Evolutionary conservation across 2,888 invertebrate species (phyloP).

Genomic region (Coecobrya sp.): DNA sequence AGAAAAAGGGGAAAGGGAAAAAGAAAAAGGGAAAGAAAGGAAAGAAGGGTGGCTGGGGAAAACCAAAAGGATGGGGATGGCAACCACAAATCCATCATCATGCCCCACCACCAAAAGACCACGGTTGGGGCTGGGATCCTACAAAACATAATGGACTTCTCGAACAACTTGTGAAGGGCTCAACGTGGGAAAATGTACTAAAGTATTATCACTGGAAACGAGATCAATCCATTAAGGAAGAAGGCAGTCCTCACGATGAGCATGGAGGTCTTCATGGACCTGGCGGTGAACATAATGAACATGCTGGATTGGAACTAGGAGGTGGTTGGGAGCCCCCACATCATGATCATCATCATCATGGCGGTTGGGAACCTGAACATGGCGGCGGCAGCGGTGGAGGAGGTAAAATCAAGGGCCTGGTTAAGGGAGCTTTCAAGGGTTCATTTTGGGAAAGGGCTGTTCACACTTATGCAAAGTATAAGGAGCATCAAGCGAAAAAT

Average conservation of each 20-base stretch:
- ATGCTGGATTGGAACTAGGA: no score
- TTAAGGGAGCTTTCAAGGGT: conserved; percentile 75
- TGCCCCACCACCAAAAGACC: conserved; percentile 25
- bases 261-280: conserved; percentile 6
- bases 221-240: conserved; percentile 68
- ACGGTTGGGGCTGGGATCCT: conserved; percentile 75
- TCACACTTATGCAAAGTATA: conserved; percentile 79
- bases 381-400: conserved; percentile 38
- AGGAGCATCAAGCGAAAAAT: conserved; percentile 70
- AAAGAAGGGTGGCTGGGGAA: conserved; percentile 64
- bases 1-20: conserved; percentile 68
- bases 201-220: conserved; percentile 77
- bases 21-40: conserved; percentile 33
- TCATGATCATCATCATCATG: conserved; percentile 46
- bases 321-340: no score
- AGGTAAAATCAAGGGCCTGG: conserved; percentile 51
- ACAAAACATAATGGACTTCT: conserved; percentile 73
- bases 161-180: conserved; percentile 81
- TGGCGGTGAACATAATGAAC: no score
- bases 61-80: conserved; percentile 68
- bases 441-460: conserved; percentile 83
- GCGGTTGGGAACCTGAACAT: background rate
- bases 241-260: conserved; percentile 17
- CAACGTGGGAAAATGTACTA: conserved; percentile 81
- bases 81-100: conserved; percentile 59